Conservation (phyloP, 2,888 invertebrate species). For the Monoplex corrugatus region DNA sequence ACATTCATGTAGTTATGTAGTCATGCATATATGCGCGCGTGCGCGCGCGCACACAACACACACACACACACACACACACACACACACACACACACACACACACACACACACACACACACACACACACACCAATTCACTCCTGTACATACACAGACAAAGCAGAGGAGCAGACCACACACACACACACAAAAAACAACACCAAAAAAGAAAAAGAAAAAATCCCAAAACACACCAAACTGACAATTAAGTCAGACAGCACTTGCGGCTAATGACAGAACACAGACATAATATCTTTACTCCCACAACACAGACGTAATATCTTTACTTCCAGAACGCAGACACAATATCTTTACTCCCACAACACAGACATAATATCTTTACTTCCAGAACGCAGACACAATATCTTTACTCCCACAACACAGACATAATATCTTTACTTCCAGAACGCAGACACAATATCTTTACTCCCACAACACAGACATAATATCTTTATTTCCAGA, state of each 20-base stretch:
- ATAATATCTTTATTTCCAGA: too few species aligned
- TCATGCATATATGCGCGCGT: neutral
- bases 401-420: too few species aligned
- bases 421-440: too few species aligned
- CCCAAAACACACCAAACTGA: neutral
- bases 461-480: too few species aligned
- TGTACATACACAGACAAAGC: too few species aligned
- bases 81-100: neutral
- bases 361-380: neutral
- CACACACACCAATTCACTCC: neutral
- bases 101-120: slow-evolving; percentile 14
- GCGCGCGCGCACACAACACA: neutral
- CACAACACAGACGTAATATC: too few species aligned
- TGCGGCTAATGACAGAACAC: neutral
- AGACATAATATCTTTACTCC: neutral
- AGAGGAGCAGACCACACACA: slow-evolving; percentile 21
- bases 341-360: neutral
- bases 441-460: too few species aligned
- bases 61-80: neutral
- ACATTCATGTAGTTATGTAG: neutral
- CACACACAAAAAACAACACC: neutral
- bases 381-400: too few species aligned
- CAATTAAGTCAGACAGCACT: neutral
- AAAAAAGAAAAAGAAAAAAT: neutral
- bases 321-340: neutral